Evolutionary conservation across 2,113 vertebrate species (phyloP).

Genomic region (Rhinolophus sinicus): DNA sequence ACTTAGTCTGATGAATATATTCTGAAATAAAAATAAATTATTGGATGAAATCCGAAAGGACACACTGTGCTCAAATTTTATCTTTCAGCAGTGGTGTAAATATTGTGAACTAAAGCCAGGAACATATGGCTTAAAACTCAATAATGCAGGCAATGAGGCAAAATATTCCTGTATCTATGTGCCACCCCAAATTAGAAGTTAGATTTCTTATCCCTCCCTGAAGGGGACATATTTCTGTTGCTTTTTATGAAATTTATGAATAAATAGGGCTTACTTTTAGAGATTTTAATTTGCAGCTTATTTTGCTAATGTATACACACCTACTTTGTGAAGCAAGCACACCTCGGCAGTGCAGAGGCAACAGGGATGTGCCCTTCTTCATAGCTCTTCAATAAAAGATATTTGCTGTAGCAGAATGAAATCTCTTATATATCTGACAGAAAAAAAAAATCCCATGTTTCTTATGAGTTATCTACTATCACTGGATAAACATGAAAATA

Average conservation of each 20-base stretch:
- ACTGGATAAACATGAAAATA: background rate
- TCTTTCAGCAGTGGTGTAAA: slow-evolving; percentile 65
- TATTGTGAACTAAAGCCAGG: slow-evolving; percentile 76
- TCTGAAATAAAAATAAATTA: slow-evolving; percentile 78
- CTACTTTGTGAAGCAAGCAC: background rate
- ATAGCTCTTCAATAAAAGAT: background rate
- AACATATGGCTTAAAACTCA: slow-evolving; percentile 80
- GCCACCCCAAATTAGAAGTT: slow-evolving; percentile 30
- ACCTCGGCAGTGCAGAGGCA: background rate
- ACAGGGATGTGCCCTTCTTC: background rate
- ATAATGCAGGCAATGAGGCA: slow-evolving; percentile 15
- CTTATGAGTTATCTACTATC: background rate
- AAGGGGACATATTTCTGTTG: slow-evolving; percentile 50
- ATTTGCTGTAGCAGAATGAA: background rate
- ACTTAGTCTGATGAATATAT: slow-evolving; percentile 58
- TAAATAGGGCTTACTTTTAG: background rate
- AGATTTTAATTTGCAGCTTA: background rate
- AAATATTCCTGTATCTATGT: slow-evolving; percentile 33
- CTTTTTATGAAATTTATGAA: slow-evolving; percentile 26
- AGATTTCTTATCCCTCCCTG: background rate
- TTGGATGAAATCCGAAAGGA: slow-evolving; percentile 75
- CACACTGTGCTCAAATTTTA: slow-evolving; percentile 71
- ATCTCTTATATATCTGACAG: background rate
- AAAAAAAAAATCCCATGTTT: slow-evolving; percentile 13
- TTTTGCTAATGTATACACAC: background rate